A percentile compares a stretch with the other conserved stretches of the same genome.
Evolutionary conservation across 2,113 vertebrate genomes (phyloP).

Genomic region (Chaetodon auriga): DNA sequence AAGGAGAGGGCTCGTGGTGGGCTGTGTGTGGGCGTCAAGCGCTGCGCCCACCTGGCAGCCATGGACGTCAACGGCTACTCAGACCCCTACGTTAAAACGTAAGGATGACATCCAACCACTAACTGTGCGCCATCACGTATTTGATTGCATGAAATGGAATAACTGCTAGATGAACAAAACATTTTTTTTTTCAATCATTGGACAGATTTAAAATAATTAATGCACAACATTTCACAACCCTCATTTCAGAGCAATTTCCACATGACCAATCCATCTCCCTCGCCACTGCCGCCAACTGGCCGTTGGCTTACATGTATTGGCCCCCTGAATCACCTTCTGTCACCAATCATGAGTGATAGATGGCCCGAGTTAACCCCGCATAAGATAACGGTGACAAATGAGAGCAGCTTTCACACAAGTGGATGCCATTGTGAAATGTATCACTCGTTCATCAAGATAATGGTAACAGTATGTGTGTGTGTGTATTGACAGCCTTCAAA

Average conservation of each 20-base stretch:
- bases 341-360: slow-evolving; percentile 40
- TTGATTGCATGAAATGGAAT: background rate
- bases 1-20: slow-evolving; percentile 88
- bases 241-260: slow-evolving; percentile 33
- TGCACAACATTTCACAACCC: slow-evolving; percentile 3
- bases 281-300: slow-evolving; percentile 8
- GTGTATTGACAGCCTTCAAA: slow-evolving; percentile 50
- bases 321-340: slow-evolving; percentile 53
- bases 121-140: background rate
- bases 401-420: slow-evolving; percentile 29
- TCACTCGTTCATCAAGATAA: slow-evolving; percentile 46
- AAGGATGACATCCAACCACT: slow-evolving; percentile 60
- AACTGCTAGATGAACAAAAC: background rate
- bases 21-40: slow-evolving; percentile 89
- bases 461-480: slow-evolving; percentile 26
- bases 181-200: background rate
- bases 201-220: background rate
- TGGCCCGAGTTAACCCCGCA: slow-evolving; percentile 5
- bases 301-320: slow-evolving; percentile 27
- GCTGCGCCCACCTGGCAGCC: slow-evolving; percentile 91
- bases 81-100: slow-evolving; percentile 93
- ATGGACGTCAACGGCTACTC: slow-evolving; percentile 94
- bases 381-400: slow-evolving; percentile 50
- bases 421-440: slow-evolving; percentile 27
- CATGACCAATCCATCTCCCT: slow-evolving; percentile 21